Evolutionary conservation across 1,140 invertebrate species (phyloP).

Genomic region (Hyles euphorbiae): DNA sequence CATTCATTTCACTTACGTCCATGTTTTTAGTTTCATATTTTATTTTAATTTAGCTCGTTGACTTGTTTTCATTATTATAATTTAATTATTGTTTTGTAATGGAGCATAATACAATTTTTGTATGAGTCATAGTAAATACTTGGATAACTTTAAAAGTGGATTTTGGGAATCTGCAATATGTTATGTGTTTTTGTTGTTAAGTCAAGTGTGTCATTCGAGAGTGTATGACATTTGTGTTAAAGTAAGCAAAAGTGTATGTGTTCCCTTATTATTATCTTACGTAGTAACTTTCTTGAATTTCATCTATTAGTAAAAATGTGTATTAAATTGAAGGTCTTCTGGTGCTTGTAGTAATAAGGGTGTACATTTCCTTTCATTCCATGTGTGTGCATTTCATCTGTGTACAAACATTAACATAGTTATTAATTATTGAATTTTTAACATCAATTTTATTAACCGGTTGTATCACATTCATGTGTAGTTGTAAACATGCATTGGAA

Average conservation of each 20-base stretch:
- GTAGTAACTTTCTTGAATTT: neutral
- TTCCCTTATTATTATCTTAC: constrained; percentile 1
- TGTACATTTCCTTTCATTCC: constrained; percentile 54
- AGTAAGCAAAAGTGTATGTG: neutral
- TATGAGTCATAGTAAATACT: constrained; percentile 50
- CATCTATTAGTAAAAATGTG: constrained; percentile 20
- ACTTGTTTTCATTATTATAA: constrained; percentile 65
- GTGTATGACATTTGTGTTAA: constrained; percentile 2
- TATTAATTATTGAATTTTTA: neutral
- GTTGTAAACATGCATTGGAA: neutral
- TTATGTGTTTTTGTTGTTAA: neutral
- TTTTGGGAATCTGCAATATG: constrained; percentile 70
- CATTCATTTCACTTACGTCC: constrained; percentile 66
- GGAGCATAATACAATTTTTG: constrained; percentile 65
- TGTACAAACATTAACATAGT: constrained; percentile 9
- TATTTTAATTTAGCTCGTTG: constrained; percentile 65
- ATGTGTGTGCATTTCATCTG: constrained; percentile 47
- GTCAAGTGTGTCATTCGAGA: neutral
- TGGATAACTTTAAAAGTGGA: constrained; percentile 40
- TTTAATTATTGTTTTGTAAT: constrained; percentile 61
- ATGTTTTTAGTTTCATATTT: constrained; percentile 72
- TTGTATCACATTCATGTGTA: constrained; percentile 1
- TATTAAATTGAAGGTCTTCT: constrained; percentile 54
- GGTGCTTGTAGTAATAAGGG: constrained; percentile 69
- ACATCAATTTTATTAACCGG: neutral